A percentile compares a stretch with the other conserved stretches of the same genome.
These are phyloP conservation scores for Trachurus trachurus DNA, from an alignment of 2,797 vertebrate genomes.

Conservation along the genomic window DNA sequence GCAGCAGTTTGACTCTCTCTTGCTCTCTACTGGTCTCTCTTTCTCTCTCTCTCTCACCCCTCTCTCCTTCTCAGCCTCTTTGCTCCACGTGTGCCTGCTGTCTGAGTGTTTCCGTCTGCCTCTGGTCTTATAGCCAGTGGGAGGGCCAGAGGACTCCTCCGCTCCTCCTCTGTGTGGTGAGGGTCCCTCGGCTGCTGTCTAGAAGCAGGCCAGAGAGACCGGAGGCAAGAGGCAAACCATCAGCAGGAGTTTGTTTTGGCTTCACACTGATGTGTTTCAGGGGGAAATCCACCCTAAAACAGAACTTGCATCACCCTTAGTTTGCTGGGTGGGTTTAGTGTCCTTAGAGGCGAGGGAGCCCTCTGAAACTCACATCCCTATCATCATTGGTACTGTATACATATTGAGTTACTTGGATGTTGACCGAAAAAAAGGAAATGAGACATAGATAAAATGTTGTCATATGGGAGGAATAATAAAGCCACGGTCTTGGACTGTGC, in stretches of 20 bases:
- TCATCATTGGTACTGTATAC: constrained; percentile 11
- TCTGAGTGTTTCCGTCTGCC: constrained; percentile 89
- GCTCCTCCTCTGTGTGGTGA: constrained; percentile 77
- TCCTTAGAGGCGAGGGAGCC: constrained; percentile 32
- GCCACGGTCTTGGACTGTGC: constrained; percentile 10
- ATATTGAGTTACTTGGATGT: constrained; percentile 5
- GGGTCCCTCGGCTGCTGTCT: constrained; percentile 82
- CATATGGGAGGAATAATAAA: constrained; percentile 35
- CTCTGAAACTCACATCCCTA: constrained; percentile 36
- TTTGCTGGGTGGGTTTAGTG: constrained; percentile 38
- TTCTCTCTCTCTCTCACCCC: constrained; percentile 52
- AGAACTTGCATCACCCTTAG: constrained; percentile 59
- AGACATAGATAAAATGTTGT: constrained; percentile 36
- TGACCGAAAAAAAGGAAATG: constrained; percentile 23
- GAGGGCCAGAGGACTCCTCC: constrained; percentile 75
- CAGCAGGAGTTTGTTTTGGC: constrained; percentile 83
- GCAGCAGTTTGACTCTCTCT: constrained; percentile 63
- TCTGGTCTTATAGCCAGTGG: constrained; percentile 87
- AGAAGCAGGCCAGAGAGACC: constrained; percentile 82
- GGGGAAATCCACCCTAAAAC: constrained; percentile 79
- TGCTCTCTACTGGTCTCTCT: constrained; percentile 58
- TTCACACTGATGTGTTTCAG: constrained; percentile 66
- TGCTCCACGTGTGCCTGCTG: constrained; percentile 88
- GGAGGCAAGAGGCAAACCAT: constrained; percentile 82
- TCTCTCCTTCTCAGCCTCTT: constrained; percentile 69